Base-by-base conservation (phyloP, 1,140 invertebrate species). In the Ips typographus region DNA sequence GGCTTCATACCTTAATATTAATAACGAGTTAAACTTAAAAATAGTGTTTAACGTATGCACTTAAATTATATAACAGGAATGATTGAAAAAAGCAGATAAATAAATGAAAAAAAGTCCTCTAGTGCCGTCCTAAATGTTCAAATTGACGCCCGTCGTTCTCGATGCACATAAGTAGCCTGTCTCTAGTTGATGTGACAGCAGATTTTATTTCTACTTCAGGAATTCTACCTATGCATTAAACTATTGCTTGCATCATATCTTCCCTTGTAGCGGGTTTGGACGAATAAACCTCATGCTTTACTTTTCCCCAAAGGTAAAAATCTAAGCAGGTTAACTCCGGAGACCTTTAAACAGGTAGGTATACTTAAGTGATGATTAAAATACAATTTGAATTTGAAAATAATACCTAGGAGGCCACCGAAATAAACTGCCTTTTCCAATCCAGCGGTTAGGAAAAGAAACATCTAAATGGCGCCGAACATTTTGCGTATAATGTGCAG, bases 401-500 rank as follows among this genome's bases (percentile, higher is more conserved):
- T 44, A 44, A 40, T 58, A 58, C 56, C 43, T 63, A 37, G 47
- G 4, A 39, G 62, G 52, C 52, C 52, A 53, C 6, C 49, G 51
- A 55, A 65, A 67, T 58, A 67, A n/a, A 59, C 57, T 67, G 4
- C 56, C 65, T n/a, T 56, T 42, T 37, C 65, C 43, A 38, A 60
- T 53, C 43, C 56, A 58, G 7, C 49, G 22, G 36, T 39, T 40
- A 36, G 56, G 56, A 65, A 37, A 65, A 22, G 22, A 8, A 39
- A 7, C 38, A 59, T 70, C 62, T 8, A 64, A 36, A 40, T 56
- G 40, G 56, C 65, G 56, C 2, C 62, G 49, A 5, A 65, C 53
- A 42, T 65, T 47, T 44, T 38, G 8, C 4, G 64, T 36, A 68
- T 41, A 74, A 70, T 79, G 72, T 6, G 71, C 51, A 74, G 71